A percentile compares a stretch with the other conserved stretches of the same genome.
Conservation (phyloP, 2,113 vertebrate species). For the Gallinago paraguaiae region DNA sequence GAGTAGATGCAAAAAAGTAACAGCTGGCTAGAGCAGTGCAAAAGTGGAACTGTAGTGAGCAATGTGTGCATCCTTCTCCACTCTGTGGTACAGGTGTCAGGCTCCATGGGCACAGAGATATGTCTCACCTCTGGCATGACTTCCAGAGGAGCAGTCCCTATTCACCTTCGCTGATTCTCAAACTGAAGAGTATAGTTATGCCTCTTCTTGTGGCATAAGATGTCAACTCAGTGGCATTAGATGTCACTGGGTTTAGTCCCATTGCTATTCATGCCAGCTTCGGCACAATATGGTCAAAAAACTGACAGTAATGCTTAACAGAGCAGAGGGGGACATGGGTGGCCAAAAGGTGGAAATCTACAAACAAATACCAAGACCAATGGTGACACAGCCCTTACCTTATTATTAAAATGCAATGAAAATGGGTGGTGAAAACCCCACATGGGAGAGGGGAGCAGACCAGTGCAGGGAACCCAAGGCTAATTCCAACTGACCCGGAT, state of each 20-base stretch:
- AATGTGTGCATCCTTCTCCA: background rate
- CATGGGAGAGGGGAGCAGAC: rapidly evolving
- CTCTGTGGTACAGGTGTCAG: background rate
- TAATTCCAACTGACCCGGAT: background rate
- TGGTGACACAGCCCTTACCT: rapidly evolving
- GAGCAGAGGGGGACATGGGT: rapidly evolving
- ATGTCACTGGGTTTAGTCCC: background rate
- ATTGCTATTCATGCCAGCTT: background rate
- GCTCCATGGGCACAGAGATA: background rate
- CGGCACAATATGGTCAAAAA: background rate
- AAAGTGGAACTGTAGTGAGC: background rate
- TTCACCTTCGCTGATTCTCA: background rate
- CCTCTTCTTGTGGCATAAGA: background rate
- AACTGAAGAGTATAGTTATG: background rate
- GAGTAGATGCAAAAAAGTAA: background rate
- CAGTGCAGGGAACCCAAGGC: background rate
- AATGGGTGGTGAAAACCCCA: background rate
- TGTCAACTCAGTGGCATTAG: background rate
- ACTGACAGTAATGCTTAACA: background rate
- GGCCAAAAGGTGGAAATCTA: too few species aligned
- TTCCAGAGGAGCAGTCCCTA: background rate
- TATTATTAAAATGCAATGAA: background rate
- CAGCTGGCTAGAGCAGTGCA: background rate
- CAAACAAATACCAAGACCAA: too few species aligned
- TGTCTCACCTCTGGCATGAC: background rate